Base-by-base conservation (phyloP, 2,797 vertebrate species). In the Ctenopoma kingsleyae region DNA sequence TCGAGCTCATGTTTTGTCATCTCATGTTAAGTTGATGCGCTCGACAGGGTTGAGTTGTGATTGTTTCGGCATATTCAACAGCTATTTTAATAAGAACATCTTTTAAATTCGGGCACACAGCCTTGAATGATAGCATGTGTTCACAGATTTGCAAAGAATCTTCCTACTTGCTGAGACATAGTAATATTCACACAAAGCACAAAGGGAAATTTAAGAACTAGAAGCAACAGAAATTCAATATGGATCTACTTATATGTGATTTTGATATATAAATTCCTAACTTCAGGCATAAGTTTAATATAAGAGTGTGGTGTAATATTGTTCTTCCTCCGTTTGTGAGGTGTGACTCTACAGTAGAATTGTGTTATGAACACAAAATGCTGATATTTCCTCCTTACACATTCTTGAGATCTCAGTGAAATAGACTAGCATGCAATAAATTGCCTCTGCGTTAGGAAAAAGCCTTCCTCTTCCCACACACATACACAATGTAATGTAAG, bases 401-500 rank as follows among this genome's bases (percentile, higher is more conserved):
- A 81, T 83, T 73, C 79, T 76, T 78, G 73, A 81, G 81, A 81
- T 85, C 73, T 85, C 50, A 50, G 55, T 73, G 81, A 85, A 87
- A 82, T 57, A 87, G 82, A 73, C 79, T 75, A 54, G 71, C 79
- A 69, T 74, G 77, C 84, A 82, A 88, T 91, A 92, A 90, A 92
- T 90, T 91, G 77, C 88, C 75, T 89, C 74, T 64, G 67, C 64
- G 62, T 92, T 88, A 65, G 19, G 40, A 88, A 84, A 68, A 75
- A 83, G 30, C 59, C 70, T 40, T 76, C 66, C 35, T 35, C 20
- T 71, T 63, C 77, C 60, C 71, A 67, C 67, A 64, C 49, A 68
- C 55, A 67, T 48, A 71, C 61, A 82, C 56, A 40, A 80, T 76
- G 76, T 90, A 93, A 94, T 89, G 88, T 89, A 92, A 82, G 71